A percentile compares a stretch with the other conserved stretches of the same genome.
Conservation (phyloP, 2,113 vertebrate genomes). For the Colossoma macropomum region DNA sequence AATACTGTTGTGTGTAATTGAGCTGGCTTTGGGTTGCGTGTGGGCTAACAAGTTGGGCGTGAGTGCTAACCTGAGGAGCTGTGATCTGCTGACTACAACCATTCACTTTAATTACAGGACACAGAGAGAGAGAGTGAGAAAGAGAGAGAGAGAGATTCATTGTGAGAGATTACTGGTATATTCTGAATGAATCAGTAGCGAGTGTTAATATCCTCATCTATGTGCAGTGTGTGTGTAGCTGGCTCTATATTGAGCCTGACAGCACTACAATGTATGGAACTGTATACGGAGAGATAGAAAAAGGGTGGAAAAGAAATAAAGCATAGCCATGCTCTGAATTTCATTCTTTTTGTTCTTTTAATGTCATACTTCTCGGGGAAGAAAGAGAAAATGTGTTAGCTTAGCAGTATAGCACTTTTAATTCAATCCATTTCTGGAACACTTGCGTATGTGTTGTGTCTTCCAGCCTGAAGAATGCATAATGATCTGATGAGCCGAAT, state of each 20-base stretch:
- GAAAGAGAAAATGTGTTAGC: background rate
- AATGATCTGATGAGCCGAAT: background rate
- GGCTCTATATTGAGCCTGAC: background rate
- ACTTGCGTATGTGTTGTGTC: background rate
- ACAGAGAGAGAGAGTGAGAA: background rate
- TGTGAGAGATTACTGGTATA: background rate
- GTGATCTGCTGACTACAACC: background rate
- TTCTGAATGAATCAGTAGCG: background rate
- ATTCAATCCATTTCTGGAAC: background rate
- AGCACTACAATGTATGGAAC: background rate
- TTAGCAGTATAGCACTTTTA: background rate
- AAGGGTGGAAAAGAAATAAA: background rate
- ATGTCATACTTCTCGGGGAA: background rate
- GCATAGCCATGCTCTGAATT: background rate
- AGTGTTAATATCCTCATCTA: background rate
- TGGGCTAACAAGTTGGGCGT: background rate
- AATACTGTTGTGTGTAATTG: background rate
- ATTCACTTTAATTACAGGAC: conserved; percentile 1
- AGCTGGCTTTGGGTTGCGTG: background rate
- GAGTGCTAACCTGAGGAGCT: background rate
- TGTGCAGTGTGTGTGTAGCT: background rate
- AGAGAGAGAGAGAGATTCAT: conserved; percentile 7
- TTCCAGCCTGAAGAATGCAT: background rate
- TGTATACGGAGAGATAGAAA: background rate
- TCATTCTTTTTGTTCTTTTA: background rate